Conservation (phyloP, 1,140 invertebrate genomes). For the silkworm (Bombyx mori) region DNA sequence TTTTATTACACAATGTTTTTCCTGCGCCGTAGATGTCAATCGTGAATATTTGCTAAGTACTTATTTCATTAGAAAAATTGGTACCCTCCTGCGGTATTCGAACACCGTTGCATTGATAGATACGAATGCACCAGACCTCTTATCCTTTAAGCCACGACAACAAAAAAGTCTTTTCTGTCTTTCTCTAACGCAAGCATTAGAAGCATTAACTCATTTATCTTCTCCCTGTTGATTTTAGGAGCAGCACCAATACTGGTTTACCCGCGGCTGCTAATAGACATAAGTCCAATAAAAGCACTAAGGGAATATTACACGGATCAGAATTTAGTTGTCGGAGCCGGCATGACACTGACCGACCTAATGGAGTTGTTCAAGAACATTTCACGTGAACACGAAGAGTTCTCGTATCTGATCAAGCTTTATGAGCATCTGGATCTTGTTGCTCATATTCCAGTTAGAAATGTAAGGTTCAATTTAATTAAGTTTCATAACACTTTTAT, state of each 20-base stretch:
- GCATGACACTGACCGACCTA: constrained; percentile 74
- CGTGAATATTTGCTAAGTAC: too few species aligned
- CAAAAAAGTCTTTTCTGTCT: too few species aligned
- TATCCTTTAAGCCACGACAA: too few species aligned
- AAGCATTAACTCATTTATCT: too few species aligned
- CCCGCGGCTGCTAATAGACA: constrained; percentile 76
- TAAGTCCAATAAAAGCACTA: constrained; percentile 72
- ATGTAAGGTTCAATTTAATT: constrained; percentile 63
- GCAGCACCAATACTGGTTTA: constrained; percentile 36
- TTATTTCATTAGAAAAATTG: too few species aligned
- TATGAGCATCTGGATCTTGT: constrained; percentile 78
- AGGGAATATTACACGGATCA: constrained; percentile 76
- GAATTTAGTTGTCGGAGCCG: constrained; percentile 75
- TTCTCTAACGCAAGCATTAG: too few species aligned
- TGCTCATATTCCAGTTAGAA: constrained; percentile 78
- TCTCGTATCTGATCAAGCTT: constrained; percentile 71
- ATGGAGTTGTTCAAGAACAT: constrained; percentile 72
- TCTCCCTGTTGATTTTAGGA: constrained; percentile 24
- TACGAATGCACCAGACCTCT: too few species aligned
- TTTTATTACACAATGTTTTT: too few species aligned
- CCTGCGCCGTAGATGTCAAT: too few species aligned
- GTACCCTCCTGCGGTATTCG: too few species aligned
- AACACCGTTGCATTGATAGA: too few species aligned
- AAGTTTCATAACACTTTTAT: neutral
- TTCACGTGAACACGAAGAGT: constrained; percentile 48